Evolutionary conservation across 2,797 vertebrate species (phyloP).

Genomic region (Hephaestus fuliginosus): DNA sequence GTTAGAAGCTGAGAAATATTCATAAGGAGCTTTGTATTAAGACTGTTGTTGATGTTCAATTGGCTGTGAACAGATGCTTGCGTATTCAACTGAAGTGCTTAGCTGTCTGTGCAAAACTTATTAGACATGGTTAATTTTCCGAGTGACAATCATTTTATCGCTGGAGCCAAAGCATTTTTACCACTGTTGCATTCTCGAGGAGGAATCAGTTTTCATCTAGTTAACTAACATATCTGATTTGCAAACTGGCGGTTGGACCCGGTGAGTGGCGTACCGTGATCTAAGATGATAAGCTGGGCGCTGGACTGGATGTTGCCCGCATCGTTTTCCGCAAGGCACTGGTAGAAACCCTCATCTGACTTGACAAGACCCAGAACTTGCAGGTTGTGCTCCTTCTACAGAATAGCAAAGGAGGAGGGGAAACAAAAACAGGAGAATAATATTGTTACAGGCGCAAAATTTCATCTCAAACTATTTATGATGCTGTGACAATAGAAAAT

Average conservation of each 20-base stretch:
- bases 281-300: constrained; percentile 96
- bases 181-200: neutral
- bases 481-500: neutral
- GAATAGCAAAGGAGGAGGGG: neutral
- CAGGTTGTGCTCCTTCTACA: constrained; percentile 96
- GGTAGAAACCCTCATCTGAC: constrained; percentile 98
- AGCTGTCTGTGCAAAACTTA: constrained; percentile 14
- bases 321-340: constrained; percentile 97
- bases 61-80: constrained; percentile 7
- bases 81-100: neutral
- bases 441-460: neutral
- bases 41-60: neutral
- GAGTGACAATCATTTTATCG: constrained; percentile 14
- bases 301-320: constrained; percentile 95
- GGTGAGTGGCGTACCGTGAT: constrained; percentile 90
- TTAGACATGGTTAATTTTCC: constrained; percentile 14
- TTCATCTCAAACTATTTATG: neutral
- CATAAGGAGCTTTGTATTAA: neutral
- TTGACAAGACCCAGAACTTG: constrained; percentile 97
- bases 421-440: neutral
- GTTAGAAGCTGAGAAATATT: constrained; percentile 15
- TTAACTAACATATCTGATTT: constrained; percentile 13
- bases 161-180: constrained; percentile 11
- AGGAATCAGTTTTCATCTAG: constrained; percentile 7
- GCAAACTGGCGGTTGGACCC: neutral